Percentiles rank a stretch among this genome's conserved stretches.
Evolutionary conservation across 2,797 vertebrate species (phyloP).

Genomic region (Dallia pectoralis): DNA sequence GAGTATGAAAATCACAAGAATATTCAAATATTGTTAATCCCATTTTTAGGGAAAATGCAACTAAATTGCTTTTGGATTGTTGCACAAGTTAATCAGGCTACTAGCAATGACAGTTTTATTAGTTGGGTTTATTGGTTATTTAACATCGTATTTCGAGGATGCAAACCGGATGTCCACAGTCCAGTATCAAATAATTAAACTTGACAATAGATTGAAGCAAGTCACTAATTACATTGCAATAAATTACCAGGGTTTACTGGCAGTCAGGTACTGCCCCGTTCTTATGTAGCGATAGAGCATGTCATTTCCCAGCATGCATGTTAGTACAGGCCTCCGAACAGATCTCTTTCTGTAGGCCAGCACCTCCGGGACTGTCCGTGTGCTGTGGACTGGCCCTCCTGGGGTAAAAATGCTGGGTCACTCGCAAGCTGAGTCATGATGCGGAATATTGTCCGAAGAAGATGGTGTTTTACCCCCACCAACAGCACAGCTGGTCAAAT

Average conservation of each 20-base stretch:
- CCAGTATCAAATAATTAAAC: neutral
- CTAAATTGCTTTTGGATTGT: neutral
- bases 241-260: neutral
- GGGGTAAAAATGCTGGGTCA: no score
- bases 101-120: neutral
- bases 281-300: no score
- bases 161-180: neutral
- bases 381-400: no score
- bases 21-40: neutral
- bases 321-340: no score
- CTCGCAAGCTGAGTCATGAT: no score
- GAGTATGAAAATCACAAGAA: neutral
- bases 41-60: neutral
- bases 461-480: no score
- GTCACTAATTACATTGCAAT: neutral
- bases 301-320: no score
- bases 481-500: no score
- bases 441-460: no score
- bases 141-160: neutral
- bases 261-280: neutral
- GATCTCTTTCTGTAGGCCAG: no score
- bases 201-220: neutral
- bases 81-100: neutral
- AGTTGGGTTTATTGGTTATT: neutral
- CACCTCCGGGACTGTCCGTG: no score